Base-by-base conservation (phyloP, 2,888 invertebrate species). In the Dyspetes luteomarginatus region DNA sequence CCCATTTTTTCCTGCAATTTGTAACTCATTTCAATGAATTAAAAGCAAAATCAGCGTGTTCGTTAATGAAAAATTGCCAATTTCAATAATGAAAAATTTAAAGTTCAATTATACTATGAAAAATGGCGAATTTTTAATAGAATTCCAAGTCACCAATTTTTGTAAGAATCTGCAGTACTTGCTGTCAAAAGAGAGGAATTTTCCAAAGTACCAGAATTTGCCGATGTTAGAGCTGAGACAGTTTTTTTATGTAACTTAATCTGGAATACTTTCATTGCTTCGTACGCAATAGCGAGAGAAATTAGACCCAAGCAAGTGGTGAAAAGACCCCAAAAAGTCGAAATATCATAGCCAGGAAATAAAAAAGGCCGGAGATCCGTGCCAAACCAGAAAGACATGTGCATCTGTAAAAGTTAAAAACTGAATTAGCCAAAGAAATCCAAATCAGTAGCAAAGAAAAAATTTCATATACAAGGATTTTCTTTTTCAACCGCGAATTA, bases 341-440 rank as follows among this genome's bases (percentile, higher is more conserved):
- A 92, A 72, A 95, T 93, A 83, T 93, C 92, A 60, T 94, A 93
- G 22, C 95, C 95, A 58, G 94, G 90, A 91, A 96, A 94, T 87
- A 96, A 90, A 90, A 95, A 95, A 83, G 94, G 93, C 15, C 94
- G 94, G 73, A 95, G 91, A 89, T 95, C 92, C 83, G 93, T 93
- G 69, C 94, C 94, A 91, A 95, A 95, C 95, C 95, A 95, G 93
- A 95, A 95, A 91, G 93, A 93, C 94, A 94, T 94, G 86, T 94
- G 94, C 95, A 95, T 95, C 90, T 91, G 82, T 36, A 84, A 83
- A n/a, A n/a, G 82, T 60, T 12, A 22, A 67, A 19, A 75, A 60
- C 55, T 28, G 12, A 4, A 56, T 43, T 56, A 43, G 58, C 65
- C 17, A 7, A 30, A 41, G 58, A 36, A 48, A 15, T 24, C 9